Percentiles rank a stretch among this genome's conserved stretches.
These are phyloP conservation scores for Sipha maydis DNA, from an alignment of 2,888 invertebrate species.

Conservation along the genomic window DNA sequence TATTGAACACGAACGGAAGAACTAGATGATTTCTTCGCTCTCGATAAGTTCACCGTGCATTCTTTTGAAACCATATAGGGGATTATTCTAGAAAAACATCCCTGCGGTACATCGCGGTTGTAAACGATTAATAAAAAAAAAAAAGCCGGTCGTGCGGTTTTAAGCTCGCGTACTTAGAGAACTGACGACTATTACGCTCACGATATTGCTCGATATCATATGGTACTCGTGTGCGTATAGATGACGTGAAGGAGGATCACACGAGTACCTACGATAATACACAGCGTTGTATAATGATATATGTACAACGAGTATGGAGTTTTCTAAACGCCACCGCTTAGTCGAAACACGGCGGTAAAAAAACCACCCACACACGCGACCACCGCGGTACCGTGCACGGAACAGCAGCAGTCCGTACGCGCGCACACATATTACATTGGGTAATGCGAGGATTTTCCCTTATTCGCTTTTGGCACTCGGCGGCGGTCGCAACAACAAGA, in stretches of 20 bases:
- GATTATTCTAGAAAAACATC: not conserved
- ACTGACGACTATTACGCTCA: not conserved
- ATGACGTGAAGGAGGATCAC: not conserved
- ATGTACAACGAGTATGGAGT: not conserved
- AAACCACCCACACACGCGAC: conserved; percentile 16
- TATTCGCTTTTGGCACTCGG: not conserved
- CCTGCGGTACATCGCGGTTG: not conserved
- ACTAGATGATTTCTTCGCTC: too few relatives aligned
- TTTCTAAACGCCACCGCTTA: conserved; percentile 5
- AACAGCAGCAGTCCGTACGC: not conserved
- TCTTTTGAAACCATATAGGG: not conserved
- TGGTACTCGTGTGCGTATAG: not conserved
- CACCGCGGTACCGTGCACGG: not conserved
- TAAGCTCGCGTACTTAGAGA: not conserved
- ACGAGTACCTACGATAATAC: not conserved
- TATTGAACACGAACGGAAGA: too few relatives aligned
- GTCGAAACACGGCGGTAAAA: not conserved
- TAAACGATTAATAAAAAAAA: not conserved
- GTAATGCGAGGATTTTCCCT: not conserved
- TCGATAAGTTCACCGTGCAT: too few relatives aligned
- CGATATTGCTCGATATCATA: not conserved
- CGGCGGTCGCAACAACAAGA: conserved; percentile 34
- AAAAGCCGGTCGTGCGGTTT: not conserved
- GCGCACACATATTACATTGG: not conserved
- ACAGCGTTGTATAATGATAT: not conserved